Evolutionary conservation across 2,888 invertebrate species (phyloP), one percentile per base, ranked within the genome.

Genomic region (Hydriomena furcata): DNA sequence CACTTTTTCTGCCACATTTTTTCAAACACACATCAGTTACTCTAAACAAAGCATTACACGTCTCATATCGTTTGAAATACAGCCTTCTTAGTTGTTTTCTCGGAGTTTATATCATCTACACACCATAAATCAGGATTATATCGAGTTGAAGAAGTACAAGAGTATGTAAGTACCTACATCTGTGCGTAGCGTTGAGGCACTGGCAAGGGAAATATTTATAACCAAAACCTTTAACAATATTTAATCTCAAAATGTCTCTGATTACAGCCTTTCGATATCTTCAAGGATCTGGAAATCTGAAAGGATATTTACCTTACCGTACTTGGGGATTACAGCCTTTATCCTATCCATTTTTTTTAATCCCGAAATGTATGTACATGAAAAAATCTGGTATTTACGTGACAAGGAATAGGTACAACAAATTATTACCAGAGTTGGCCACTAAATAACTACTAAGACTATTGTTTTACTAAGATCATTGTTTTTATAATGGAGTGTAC

Each of bases 101-200:
- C 30, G n/a, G 7, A 38, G 43, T 43, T 42, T 43, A 40, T 52
- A 47, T 47, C 25, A 37, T 31, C 31, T 36, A 31, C 41, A 38
- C 31, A 41, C 37, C 47, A 42, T 47, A 52, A 48, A 52, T 52
- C 28, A 37, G 38, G 30, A 47, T 52, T 47, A 47, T 27, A 23
- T 42, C 6, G 32, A 23, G 37, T 41, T 46, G 32, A 37, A n/a
- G n/a, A n/a, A n/a, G 42, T 31, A 51, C 31, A n/a, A 20, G 31
- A 44, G 37, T 27, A 21, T 7, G 17, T 4, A 3, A 17, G 17
- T n/a, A n/a, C n/a, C 17, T 17, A 41, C 7, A 7, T 10, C 5
- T 21, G 10, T 12, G 10, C 30, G 8, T 13, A 7, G 17, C 28
- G 36, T 23, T 32, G 21, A 34, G 25, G 31, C 12, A 32, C 38